These are phyloP conservation scores for Philonicus albiceps DNA, from an alignment of 2,888 invertebrate genomes.

Conservation along the genomic window DNA sequence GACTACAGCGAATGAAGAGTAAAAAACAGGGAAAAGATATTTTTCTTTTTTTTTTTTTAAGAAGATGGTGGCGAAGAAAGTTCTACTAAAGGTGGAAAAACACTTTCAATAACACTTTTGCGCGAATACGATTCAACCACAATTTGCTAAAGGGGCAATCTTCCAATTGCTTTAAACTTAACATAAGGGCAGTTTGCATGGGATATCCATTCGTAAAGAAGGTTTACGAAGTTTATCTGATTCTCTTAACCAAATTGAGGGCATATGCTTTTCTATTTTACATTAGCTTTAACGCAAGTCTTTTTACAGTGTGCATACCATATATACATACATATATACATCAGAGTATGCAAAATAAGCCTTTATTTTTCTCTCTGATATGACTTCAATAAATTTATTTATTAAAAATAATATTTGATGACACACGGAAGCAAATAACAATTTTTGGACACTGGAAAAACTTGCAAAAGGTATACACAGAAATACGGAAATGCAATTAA, in stretches of 20 bases:
- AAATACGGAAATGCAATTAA: not conserved
- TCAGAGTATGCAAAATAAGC: not conserved
- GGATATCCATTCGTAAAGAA: not conserved
- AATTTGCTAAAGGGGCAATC: not conserved
- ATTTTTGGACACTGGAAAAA: not conserved
- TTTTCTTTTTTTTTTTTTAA: not conserved
- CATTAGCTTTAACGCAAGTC: not conserved
- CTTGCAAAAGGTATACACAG: not conserved
- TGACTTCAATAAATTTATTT: not conserved
- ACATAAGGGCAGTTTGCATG: not conserved
- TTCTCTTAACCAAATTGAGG: not conserved
- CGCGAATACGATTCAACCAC: not conserved
- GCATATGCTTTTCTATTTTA: not conserved
- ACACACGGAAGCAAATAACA: not conserved
- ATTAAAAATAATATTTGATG: not conserved
- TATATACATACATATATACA: not conserved
- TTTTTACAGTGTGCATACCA: not conserved
- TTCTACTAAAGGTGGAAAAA: not conserved
- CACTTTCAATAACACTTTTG: not conserved
- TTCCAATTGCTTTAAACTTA: not conserved
- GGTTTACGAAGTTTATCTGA: not conserved
- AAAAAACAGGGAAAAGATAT: not conserved
- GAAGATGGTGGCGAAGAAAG: not conserved
- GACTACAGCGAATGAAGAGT: not conserved
- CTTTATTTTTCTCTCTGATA: not conserved